Base-by-base conservation (phyloP, 2,797 vertebrate genomes). In the Gymnopithys bicolor region DNA sequence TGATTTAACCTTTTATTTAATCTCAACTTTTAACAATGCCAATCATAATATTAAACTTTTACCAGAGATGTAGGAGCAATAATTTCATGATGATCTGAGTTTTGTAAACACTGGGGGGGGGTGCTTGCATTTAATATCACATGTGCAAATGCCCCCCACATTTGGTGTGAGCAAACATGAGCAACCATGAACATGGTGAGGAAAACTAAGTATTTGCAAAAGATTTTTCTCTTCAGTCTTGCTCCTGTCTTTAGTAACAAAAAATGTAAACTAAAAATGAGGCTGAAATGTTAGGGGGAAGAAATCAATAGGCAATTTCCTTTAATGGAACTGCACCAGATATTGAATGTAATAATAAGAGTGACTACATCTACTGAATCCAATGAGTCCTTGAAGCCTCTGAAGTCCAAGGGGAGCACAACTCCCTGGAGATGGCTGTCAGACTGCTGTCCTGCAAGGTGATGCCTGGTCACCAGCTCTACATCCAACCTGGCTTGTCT, bases 1-100 rank as follows among this genome's bases (percentile, higher is more conserved):
- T 71, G 13, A 13, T 58, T 87, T 84, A 90, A 78, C 11, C 39
- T 89, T 90, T 43, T 33, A 30, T 62, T 84, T 76, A 84, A 85
- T 32, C 28, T 91, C 24, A 51, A 11, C 30, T 58, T 85, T 90
- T 89, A 84, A 79, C 39, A 84, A 37, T 24, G 16, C 11, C 30
- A 81, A 52, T 43, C 17, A 64, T 39, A 88, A 68, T 21, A 86
- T 28, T 53, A 46, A 84, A 56, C 13, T 60, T 84, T 64, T 41
- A 78, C 24, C 30, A 24, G 18, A 46, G 49, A 62, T 4, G 4
- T 64, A 68, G 32, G 16, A 39, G 3, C 21, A 85, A 62, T 35
- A 66, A 51, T 45, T 84, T 59, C 24, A 23, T 7, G 52, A 9
- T 18, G 2, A 3, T 51, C 30, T 66, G 32, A 84, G 15, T 25